A percentile compares a stretch with the other conserved stretches of the same genome.
Conservation (phyloP, 2,113 vertebrate genomes). For the Camelus bactrianus region DNA sequence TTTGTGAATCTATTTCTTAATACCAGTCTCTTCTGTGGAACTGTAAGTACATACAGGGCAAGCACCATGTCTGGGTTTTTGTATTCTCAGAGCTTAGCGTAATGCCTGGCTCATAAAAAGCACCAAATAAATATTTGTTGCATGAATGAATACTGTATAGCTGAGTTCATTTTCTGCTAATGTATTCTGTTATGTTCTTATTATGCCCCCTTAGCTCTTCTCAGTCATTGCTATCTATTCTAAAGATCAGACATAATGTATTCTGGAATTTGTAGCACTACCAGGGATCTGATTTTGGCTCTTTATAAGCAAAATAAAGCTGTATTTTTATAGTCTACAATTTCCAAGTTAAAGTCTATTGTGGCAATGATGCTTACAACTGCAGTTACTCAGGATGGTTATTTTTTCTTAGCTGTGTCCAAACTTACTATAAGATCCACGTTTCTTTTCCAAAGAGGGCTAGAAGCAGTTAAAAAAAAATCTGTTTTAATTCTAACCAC, state of each 20-base stretch:
- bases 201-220: slow-evolving; percentile 60
- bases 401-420: neutral
- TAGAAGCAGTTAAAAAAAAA: neutral
- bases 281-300: neutral
- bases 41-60: slow-evolving; percentile 8
- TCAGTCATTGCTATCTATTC: slow-evolving; percentile 37
- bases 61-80: neutral
- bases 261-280: slow-evolving; percentile 27
- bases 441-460: slow-evolving; percentile 24
- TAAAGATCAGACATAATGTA: slow-evolving; percentile 27
- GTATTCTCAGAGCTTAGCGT: neutral
- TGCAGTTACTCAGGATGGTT: neutral
- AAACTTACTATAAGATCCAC: neutral
- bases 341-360: neutral
- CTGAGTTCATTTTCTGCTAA: slow-evolving; percentile 70
- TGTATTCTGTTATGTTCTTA: slow-evolving; percentile 70
- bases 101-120: slow-evolving; percentile 36
- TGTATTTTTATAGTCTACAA: neutral
- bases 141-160: slow-evolving; percentile 37
- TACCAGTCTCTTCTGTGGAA: neutral
- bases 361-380: neutral
- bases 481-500: slow-evolving; percentile 5
- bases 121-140: slow-evolving; percentile 57
- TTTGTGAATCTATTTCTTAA: neutral
- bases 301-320: slow-evolving; percentile 24